A percentile compares a stretch with the other conserved stretches of the same genome.
phyloP scores from a whole-genome alignment of 2,113 vertebrate species.

The Odontophorus gujanensis region DNA sequence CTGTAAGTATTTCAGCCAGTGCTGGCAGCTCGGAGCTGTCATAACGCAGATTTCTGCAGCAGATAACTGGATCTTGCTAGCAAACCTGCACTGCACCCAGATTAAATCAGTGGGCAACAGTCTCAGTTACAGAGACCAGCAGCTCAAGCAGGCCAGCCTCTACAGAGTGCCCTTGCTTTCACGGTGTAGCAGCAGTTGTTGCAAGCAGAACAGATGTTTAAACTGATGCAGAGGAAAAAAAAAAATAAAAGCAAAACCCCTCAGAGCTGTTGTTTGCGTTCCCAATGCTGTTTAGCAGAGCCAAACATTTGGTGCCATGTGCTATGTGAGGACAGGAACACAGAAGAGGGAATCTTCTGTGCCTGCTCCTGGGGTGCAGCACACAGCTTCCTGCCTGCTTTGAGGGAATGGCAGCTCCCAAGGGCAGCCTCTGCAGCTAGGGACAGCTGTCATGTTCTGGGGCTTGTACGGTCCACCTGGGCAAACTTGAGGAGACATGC shows the following conservation, averaged over 20 bases:
- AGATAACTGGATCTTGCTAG: not conserved
- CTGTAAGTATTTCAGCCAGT: not conserved
- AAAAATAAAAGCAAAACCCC: not conserved
- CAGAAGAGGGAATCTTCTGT: not conserved
- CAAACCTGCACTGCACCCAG: not conserved
- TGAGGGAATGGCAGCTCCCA: not conserved
- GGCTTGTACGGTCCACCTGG: not conserved
- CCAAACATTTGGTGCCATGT: not conserved
- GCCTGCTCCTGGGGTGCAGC: not conserved
- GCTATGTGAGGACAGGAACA: not conserved
- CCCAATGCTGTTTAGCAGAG: not conserved
- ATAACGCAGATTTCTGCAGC: not conserved
- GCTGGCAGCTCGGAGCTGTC: not conserved
- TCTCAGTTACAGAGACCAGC: not conserved
- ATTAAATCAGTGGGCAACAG: not conserved
- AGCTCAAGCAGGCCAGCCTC: fast-evolving
- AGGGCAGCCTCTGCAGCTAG: not conserved
- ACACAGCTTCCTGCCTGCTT: not conserved
- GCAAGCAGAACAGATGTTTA: not conserved
- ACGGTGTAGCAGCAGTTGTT: fast-evolving
- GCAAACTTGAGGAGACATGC: not conserved
- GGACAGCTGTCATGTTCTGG: not conserved
- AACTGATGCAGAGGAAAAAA: not conserved
- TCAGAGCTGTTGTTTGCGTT: not conserved
- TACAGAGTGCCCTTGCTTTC: fast-evolving